phyloP scores from a whole-genome alignment of 2,113 vertebrate species.

The Nannospalax galili region DNA sequence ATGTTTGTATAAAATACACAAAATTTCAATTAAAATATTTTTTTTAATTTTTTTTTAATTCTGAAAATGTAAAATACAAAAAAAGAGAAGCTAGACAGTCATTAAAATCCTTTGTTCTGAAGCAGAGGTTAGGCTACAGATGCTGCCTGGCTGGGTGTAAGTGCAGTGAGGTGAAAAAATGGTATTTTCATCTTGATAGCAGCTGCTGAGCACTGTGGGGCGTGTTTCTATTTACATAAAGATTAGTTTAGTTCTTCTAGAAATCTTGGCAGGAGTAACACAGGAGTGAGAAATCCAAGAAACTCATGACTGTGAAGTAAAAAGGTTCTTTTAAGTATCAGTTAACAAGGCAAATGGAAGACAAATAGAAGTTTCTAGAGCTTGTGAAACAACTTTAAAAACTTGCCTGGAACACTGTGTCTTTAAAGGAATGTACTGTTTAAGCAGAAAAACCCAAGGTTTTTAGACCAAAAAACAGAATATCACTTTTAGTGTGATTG shows the following conservation, averaged over 20 bases:
- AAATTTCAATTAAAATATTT: not conserved
- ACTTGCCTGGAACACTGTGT: not conserved
- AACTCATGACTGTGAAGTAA: constrained; percentile 43
- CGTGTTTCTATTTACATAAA: constrained; percentile 73
- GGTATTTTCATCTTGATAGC: constrained; percentile 35
- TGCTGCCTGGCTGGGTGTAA: constrained; percentile 30
- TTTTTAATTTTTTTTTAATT: no score
- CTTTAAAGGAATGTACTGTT: not conserved
- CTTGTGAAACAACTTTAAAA: constrained; percentile 53
- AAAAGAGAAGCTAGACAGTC: constrained; percentile 24
- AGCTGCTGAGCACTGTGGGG: constrained; percentile 58
- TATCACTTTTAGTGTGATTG: not conserved
- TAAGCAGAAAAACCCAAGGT: not conserved
- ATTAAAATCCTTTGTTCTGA: constrained; percentile 55
- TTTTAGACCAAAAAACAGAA: constrained; percentile 5
- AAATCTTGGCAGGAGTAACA: constrained; percentile 59
- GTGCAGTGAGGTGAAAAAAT: constrained; percentile 25
- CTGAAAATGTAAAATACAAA: not conserved
- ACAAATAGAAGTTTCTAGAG: constrained; percentile 46
- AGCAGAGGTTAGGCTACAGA: constrained; percentile 53
- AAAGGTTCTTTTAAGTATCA: constrained; percentile 49
- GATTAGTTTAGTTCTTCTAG: constrained; percentile 66
- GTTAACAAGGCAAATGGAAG: constrained; percentile 58
- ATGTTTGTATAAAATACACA: no score
- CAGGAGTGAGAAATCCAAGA: constrained; percentile 66